Evolutionary conservation across 1,140 invertebrate species (phyloP).

Genomic region (Augochlora pura): DNA sequence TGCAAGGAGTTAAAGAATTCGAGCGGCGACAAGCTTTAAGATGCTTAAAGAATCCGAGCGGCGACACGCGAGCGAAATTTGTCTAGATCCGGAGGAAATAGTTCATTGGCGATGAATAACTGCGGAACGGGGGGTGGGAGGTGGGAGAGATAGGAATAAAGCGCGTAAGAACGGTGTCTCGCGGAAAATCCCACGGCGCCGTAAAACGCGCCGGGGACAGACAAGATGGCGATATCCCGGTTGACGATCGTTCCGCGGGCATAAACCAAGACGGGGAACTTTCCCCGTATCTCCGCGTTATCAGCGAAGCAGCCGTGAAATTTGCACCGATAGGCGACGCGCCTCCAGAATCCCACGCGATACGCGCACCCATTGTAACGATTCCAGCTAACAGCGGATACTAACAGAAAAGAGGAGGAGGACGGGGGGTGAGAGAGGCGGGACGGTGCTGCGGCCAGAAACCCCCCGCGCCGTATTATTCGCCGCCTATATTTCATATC

Average conservation of each 20-base stretch:
- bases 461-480: not conserved
- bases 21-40: no score
- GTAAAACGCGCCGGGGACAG: not conserved
- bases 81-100: no score
- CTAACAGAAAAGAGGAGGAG: not conserved
- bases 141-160: not conserved
- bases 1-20: no score
- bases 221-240: not conserved
- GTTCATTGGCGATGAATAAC: no score
- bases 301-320: not conserved
- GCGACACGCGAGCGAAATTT: no score
- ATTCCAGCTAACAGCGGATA: slow-evolving; percentile 5
- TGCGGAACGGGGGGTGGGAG: not conserved
- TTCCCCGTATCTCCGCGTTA: not conserved
- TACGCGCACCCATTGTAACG: not conserved
- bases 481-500: not conserved
- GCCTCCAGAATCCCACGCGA: not conserved
- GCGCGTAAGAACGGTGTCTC: not conserved
- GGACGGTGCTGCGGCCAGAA: not conserved
- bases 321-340: not conserved
- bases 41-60: no score
- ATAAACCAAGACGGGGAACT: not conserved
- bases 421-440: no score
- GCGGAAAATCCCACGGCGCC: not conserved
- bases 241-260: not conserved